These are phyloP conservation scores for Hirundichthys speculiger DNA, from an alignment of 2,113 vertebrate genomes.

Conservation along the genomic window DNA sequence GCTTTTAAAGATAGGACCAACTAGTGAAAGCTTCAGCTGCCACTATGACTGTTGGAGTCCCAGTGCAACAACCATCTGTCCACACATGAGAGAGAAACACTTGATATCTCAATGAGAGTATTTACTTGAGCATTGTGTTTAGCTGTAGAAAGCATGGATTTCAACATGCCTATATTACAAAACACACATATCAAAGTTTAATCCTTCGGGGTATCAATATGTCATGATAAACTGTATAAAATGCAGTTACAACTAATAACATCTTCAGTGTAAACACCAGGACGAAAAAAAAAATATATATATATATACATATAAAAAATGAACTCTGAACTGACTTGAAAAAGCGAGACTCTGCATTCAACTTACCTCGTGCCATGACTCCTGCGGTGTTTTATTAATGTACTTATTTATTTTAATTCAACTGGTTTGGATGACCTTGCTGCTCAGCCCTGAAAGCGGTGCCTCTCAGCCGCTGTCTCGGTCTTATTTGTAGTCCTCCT, in stretches of 20 bases:
- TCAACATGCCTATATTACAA: too few relatives aligned
- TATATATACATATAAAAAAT: neutral
- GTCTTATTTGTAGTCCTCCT: conserved; percentile 41
- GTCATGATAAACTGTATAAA: too few relatives aligned
- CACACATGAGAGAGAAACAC: conserved; percentile 19
- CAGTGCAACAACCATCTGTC: conserved; percentile 9
- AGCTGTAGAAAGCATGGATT: too few relatives aligned
- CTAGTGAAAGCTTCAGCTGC: conserved; percentile 40
- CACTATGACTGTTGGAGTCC: conserved; percentile 22
- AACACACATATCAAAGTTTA: too few relatives aligned
- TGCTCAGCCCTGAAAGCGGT: neutral
- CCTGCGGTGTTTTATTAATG: conserved; percentile 3
- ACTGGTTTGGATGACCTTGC: neutral
- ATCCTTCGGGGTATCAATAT: too few relatives aligned
- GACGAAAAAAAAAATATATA: neutral
- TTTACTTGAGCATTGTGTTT: neutral
- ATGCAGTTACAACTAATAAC: too few relatives aligned
- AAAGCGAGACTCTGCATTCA: too few relatives aligned
- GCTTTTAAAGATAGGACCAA: conserved; percentile 29
- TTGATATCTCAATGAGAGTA: neutral
- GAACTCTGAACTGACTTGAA: neutral
- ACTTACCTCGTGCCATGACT: conserved; percentile 69
- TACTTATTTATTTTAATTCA: neutral
- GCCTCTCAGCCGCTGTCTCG: neutral
- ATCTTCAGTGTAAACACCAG: too few relatives aligned